Conservation (phyloP, 53 echinoderm and acorn worm genomes). For the Astropecten irregularis region DNA sequence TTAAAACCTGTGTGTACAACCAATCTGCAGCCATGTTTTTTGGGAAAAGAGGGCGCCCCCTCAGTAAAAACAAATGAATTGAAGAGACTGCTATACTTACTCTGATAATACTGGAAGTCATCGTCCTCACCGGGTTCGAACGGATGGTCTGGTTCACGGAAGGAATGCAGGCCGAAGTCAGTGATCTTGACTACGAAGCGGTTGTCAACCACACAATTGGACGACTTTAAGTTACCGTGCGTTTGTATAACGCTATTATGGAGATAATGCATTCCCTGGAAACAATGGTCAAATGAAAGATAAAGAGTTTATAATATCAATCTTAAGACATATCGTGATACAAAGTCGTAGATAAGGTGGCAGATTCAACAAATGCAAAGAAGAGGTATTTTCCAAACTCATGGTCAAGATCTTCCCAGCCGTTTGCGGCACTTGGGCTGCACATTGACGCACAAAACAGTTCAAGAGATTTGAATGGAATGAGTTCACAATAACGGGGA, state of each 20-base stretch:
- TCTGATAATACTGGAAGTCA: conserved; percentile 92
- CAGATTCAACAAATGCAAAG: not conserved
- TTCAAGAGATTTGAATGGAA: no score
- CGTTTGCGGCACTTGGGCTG: no score
- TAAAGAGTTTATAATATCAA: not conserved
- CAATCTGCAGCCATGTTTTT: no score
- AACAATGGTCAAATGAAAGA: not conserved
- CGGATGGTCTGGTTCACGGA: conserved; percentile 79
- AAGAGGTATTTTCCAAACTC: no score
- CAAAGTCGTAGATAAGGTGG: not conserved
- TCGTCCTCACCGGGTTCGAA: conserved; percentile 88
- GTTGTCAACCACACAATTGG: conserved; percentile 98
- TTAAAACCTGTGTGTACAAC: no score
- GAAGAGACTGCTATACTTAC: conserved; percentile 62
- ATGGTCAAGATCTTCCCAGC: no score
- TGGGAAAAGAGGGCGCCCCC: no score
- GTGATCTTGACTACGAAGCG: conserved; percentile 97
- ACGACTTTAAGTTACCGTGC: conserved; percentile 98
- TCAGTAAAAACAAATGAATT: no score
- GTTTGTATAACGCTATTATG: conserved; percentile 86
- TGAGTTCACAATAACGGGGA: no score
- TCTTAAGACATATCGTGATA: no score
- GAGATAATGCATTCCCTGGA: conserved; percentile 92
- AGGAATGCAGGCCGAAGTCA: conserved; percentile 89
- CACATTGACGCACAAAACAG: no score